phyloP scores from a whole-genome alignment of 1,140 invertebrate species.

The Calephelis virginiensis region DNA sequence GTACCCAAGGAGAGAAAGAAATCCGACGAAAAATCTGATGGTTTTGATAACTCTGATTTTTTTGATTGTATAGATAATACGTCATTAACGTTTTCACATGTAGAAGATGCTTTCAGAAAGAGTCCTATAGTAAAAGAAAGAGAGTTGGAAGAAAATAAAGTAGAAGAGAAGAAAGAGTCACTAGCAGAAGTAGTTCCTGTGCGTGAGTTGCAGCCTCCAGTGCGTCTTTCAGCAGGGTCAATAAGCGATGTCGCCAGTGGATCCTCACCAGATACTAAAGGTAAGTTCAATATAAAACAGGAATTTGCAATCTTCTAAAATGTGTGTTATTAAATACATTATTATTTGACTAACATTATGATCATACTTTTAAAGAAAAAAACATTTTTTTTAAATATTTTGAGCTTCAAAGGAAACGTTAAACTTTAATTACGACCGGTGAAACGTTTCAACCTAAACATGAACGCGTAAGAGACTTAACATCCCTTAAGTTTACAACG shows the following conservation, averaged over 20 bases:
- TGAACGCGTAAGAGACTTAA: no score
- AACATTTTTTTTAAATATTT: no score
- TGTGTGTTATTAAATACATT: no score
- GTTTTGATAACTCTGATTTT: constrained; percentile 76
- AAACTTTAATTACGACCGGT: no score
- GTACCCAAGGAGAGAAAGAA: constrained; percentile 69
- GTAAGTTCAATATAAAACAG: constrained; percentile 32
- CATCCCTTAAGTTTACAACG: no score
- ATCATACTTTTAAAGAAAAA: no score
- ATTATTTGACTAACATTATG: no score
- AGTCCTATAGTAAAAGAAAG: constrained; percentile 69
- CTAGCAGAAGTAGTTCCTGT: constrained; percentile 45
- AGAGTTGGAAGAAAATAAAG: constrained; percentile 54
- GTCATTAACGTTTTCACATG: constrained; percentile 69
- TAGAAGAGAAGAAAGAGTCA: constrained; percentile 47
- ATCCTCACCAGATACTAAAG: constrained; percentile 80
- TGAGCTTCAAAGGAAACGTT: no score
- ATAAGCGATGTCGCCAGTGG: constrained; percentile 80
- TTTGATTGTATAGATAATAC: constrained; percentile 77
- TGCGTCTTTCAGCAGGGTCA: constrained; percentile 76
- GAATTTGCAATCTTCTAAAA: no score
- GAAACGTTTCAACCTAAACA: no score
- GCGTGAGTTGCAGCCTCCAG: constrained; percentile 52
- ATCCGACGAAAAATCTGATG: constrained; percentile 75
- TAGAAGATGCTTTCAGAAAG: constrained; percentile 75